Evolutionary conservation across 2,888 invertebrate species (phyloP).

Genomic region (Thumatha senex): DNA sequence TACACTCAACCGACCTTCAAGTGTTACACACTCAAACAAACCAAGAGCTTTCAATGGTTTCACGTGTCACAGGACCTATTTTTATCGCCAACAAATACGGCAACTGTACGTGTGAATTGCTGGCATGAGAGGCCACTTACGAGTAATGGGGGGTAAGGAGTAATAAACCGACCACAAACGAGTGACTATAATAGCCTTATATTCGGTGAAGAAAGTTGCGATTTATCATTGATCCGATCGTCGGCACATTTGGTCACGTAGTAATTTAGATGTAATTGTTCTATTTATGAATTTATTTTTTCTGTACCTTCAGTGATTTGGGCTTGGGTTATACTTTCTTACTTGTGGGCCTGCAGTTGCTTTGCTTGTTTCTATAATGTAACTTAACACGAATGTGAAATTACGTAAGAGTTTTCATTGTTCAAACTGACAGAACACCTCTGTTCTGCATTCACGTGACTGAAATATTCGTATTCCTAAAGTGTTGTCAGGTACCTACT

Average conservation of each 20-base stretch:
- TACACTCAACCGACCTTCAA: neutral
- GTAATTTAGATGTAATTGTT: neutral
- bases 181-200: slow-evolving; percentile 28
- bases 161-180: slow-evolving; percentile 31
- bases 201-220: slow-evolving; percentile 18
- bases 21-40: slow-evolving; percentile 2
- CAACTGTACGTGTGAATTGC: slow-evolving; percentile 33
- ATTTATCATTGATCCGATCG: slow-evolving; percentile 20
- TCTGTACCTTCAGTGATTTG: neutral
- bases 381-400: too few species aligned
- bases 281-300: neutral
- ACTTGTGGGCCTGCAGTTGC: too few species aligned
- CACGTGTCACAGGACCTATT: slow-evolving; percentile 11
- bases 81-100: slow-evolving; percentile 29
- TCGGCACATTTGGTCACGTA: slow-evolving; percentile 2
- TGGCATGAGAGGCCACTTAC: slow-evolving; percentile 16
- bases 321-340: too few species aligned
- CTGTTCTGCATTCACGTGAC: too few species aligned
- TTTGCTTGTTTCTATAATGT: too few species aligned
- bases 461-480: too few species aligned
- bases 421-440: too few species aligned
- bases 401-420: too few species aligned
- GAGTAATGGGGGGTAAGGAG: slow-evolving; percentile 28
- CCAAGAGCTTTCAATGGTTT: slow-evolving; percentile 1
- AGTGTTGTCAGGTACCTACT: too few species aligned